Evolutionary conservation across 2,888 invertebrate genomes (phyloP).

Genomic region (Catocala nupta): DNA sequence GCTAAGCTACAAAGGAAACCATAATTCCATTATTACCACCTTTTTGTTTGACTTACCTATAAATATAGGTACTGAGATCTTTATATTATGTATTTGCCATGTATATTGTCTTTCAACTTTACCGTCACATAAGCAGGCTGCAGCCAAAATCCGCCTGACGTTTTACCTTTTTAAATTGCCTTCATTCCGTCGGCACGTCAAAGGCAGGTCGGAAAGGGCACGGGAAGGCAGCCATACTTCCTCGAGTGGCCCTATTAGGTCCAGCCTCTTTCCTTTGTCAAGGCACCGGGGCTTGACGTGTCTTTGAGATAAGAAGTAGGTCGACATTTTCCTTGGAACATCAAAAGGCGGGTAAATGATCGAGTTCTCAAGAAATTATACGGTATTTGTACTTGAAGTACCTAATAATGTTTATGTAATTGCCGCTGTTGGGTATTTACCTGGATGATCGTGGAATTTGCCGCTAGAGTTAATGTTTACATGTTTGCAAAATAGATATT

Average conservation of each 20-base stretch:
- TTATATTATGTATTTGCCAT: neutral
- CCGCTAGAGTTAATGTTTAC: too few species aligned
- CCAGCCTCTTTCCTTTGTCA: conserved; percentile 79
- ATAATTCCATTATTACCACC: too few species aligned
- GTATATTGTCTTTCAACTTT: conserved; percentile 3
- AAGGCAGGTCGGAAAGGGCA: conserved; percentile 64
- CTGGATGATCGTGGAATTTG: neutral
- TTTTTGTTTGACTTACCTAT: too few species aligned
- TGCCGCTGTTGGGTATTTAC: conserved; percentile 27
- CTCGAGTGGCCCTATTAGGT: conserved; percentile 81
- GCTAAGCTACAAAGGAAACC: too few species aligned
- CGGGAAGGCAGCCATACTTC: conserved; percentile 63
- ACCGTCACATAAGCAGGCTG: neutral
- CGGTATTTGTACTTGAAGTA: conserved; percentile 37
- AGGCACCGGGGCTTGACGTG: conserved; percentile 69
- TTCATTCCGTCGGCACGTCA: conserved; percentile 74
- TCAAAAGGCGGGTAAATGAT: conserved; percentile 68
- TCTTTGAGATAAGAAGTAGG: conserved; percentile 84
- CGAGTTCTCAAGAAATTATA: conserved; percentile 37
- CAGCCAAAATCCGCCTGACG: conserved; percentile 49
- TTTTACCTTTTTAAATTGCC: conserved; percentile 78
- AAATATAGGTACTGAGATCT: too few species aligned
- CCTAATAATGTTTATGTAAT: conserved; percentile 48
- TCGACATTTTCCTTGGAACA: conserved; percentile 71
- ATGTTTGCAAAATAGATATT: too few species aligned